A percentile compares a stretch with the other conserved stretches of the same genome.
These are phyloP conservation scores for Centropus unirufus DNA, from an alignment of 2,113 vertebrate genomes.

Conservation along the genomic window DNA sequence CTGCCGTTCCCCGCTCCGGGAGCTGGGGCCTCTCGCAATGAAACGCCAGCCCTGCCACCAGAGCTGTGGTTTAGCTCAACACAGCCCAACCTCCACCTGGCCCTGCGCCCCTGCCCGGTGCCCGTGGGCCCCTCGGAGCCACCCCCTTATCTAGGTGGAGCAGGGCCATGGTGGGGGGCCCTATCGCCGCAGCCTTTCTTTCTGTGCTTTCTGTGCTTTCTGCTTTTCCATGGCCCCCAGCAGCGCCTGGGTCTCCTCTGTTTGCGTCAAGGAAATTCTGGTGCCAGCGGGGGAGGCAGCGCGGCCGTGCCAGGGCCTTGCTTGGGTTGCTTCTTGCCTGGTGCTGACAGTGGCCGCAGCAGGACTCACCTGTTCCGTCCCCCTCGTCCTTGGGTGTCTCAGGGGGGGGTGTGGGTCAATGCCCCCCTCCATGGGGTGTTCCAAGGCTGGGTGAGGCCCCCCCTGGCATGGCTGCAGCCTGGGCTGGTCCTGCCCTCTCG, in stretches of 20 bases:
- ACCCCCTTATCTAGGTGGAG: rapidly evolving
- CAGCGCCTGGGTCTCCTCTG: rapidly evolving
- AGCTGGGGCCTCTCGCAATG: not conserved
- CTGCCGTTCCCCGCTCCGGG: not conserved
- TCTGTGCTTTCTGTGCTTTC: not conserved
- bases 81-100: not conserved
- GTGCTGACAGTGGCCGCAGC: not conserved
- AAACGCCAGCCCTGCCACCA: not conserved
- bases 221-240: not conserved
- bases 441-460: no score
- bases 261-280: not conserved
- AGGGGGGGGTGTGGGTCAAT: no score
- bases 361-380: not conserved
- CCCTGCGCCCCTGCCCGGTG: not conserved
- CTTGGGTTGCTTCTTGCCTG: not conserved
- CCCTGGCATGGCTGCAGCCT: not conserved
- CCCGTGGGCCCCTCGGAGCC: not conserved
- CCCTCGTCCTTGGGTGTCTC: no score
- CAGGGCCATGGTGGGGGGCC: not conserved
- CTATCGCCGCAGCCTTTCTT: not conserved
- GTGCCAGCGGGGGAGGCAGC: not conserved
- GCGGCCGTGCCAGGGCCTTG: not conserved
- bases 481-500: not conserved
- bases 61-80: not conserved
- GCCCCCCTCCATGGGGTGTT: no score